These are phyloP conservation scores for Platichthys flesus DNA, from an alignment of 2,113 vertebrate species.

Conservation along the genomic window DNA sequence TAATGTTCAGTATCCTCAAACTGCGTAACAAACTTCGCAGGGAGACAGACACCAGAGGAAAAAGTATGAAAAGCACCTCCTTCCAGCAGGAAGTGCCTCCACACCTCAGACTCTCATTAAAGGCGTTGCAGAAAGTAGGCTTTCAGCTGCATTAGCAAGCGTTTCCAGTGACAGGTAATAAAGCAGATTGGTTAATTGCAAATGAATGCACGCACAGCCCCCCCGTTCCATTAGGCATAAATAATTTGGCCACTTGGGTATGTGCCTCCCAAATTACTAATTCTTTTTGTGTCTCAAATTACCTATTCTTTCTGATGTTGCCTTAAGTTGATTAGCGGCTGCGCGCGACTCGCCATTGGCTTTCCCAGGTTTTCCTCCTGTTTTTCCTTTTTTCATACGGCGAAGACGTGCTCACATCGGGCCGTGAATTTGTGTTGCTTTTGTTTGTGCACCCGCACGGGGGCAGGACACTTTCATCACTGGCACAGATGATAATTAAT, in stretches of 20 bases:
- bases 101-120: slow-evolving; percentile 67
- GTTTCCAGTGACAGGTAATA: slow-evolving; percentile 82
- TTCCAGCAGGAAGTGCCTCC: slow-evolving; percentile 60
- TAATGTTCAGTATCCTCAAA: too few species aligned
- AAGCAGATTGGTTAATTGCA: slow-evolving; percentile 80
- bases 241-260: slow-evolving; percentile 87
- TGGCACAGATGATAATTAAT: slow-evolving; percentile 54
- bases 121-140: slow-evolving; percentile 26
- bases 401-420: slow-evolving; percentile 27
- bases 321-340: slow-evolving; percentile 82
- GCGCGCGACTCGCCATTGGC: slow-evolving; percentile 79
- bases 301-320: slow-evolving; percentile 88
- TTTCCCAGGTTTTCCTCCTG: slow-evolving; percentile 69
- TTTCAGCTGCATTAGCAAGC: slow-evolving; percentile 58
- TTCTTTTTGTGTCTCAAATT: slow-evolving; percentile 87
- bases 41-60: slow-evolving; percentile 9
- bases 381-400: slow-evolving; percentile 55
- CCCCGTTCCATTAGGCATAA: slow-evolving; percentile 85
- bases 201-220: slow-evolving; percentile 72
- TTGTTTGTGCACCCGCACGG: slow-evolving; percentile 59
- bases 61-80: slow-evolving; percentile 17
- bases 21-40: slow-evolving; percentile 14
- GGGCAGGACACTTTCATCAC: slow-evolving; percentile 20
- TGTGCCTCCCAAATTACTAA: slow-evolving; percentile 84
- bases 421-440: slow-evolving; percentile 28